Conservation (phyloP, 1,140 invertebrate species). For the Globodera rostochiensis region DNA sequence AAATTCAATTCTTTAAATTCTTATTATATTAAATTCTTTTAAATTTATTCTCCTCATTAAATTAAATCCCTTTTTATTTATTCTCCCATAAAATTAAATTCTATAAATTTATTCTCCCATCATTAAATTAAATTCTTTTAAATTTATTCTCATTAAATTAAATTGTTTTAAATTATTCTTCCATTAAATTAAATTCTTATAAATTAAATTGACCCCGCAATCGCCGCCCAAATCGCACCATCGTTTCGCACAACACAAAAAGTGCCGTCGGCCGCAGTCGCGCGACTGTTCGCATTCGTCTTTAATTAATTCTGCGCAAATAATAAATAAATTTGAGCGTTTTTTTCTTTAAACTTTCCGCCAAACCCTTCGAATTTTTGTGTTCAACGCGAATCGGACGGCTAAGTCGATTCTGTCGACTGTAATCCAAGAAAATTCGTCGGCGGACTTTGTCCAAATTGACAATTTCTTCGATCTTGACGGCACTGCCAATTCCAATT, state of each 20-base stretch:
- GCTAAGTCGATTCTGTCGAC: constrained; percentile 13
- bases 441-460: neutral
- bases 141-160: no score
- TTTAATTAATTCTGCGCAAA: constrained; percentile 17
- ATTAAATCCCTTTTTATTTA: neutral
- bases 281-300: constrained; percentile 31
- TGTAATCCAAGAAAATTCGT: constrained; percentile 32
- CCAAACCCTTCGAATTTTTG: constrained; percentile 18
- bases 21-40: no score
- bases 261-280: constrained; percentile 28
- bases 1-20: no score
- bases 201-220: constrained; percentile 1
- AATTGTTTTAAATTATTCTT: neutral
- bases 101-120: no score
- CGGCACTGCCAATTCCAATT: neutral
- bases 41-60: no score
- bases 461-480: neutral
- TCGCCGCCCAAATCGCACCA: constrained; percentile 34
- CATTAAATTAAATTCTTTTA: no score
- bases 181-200: neutral
- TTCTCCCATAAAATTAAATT: neutral
- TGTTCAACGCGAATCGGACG: constrained; percentile 29
- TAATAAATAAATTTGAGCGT: neutral
- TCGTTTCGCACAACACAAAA: constrained; percentile 31
- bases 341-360: neutral